Conservation (phyloP, 2,113 vertebrate species). For the Aleadryas rufinucha region DNA sequence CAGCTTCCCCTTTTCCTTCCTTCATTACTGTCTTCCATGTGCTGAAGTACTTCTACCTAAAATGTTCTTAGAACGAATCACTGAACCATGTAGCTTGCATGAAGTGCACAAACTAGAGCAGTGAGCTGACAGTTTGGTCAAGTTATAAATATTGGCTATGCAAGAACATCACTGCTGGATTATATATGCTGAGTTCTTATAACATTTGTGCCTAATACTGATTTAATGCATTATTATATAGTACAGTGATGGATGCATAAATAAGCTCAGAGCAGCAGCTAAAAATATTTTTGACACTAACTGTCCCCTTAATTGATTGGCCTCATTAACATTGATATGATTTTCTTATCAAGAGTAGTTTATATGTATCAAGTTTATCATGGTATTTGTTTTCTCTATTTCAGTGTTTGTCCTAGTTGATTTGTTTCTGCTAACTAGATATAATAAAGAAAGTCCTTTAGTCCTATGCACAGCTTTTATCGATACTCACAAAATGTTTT, state of each 20-base stretch:
- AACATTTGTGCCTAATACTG: background rate
- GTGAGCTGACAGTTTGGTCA: background rate
- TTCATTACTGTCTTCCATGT: background rate
- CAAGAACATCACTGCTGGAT: background rate
- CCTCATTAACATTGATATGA: background rate
- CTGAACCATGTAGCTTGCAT: background rate
- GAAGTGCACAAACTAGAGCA: background rate
- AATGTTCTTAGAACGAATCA: background rate
- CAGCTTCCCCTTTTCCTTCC: background rate
- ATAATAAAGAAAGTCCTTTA: background rate
- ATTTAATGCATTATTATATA: background rate
- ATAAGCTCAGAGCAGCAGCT: background rate
- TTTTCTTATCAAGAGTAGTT: background rate
- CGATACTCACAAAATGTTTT: background rate
- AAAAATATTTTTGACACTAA: background rate
- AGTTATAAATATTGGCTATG: background rate
- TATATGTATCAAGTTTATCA: background rate
- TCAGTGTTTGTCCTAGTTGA: background rate
- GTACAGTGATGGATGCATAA: background rate
- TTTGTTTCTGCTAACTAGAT: background rate
- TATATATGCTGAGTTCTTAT: background rate
- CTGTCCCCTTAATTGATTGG: background rate
- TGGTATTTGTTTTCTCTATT: background rate
- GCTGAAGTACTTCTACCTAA: background rate
- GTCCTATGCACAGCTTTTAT: background rate